These are phyloP conservation scores for Megamerina dolium DNA, from an alignment of 2,888 invertebrate genomes.

Conservation along the genomic window DNA sequence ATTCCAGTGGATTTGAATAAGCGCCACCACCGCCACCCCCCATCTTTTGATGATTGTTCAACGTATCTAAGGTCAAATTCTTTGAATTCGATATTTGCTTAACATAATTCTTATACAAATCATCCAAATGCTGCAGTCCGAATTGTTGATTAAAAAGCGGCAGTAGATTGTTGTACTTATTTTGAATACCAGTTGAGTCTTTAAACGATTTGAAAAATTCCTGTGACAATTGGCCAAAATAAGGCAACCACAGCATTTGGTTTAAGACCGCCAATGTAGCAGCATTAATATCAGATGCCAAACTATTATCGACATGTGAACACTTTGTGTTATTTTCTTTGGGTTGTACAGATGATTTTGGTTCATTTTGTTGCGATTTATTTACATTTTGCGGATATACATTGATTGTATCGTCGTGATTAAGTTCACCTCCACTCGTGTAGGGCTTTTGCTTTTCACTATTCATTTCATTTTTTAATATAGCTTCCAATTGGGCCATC, in stretches of 20 bases:
- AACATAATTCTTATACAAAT: slow-evolving; percentile 31
- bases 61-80: slow-evolving; percentile 19
- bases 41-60: slow-evolving; percentile 5
- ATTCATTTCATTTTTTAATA: slow-evolving; percentile 54
- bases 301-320: slow-evolving; percentile 33
- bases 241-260: slow-evolving; percentile 71
- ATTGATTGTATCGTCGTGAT: slow-evolving; percentile 1
- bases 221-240: slow-evolving; percentile 50
- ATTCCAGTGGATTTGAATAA: slow-evolving; percentile 41
- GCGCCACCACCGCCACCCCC: slow-evolving; percentile 31
- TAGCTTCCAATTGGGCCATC: slow-evolving; percentile 64
- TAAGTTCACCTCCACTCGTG: not conserved
- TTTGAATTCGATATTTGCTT: slow-evolving; percentile 45
- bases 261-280: slow-evolving; percentile 64
- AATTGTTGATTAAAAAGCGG: slow-evolving; percentile 26
- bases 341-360: slow-evolving; percentile 5
- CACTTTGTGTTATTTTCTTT: slow-evolving; percentile 12
- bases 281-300: slow-evolving; percentile 63
- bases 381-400: not conserved
- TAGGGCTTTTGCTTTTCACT: slow-evolving; percentile 10
- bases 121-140: slow-evolving; percentile 29
- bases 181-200: slow-evolving; percentile 32
- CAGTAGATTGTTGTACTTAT: slow-evolving; percentile 32
- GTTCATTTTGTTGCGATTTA: not conserved
- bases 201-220: slow-evolving; percentile 51